A percentile compares a stretch with the other conserved stretches of the same genome.
phyloP scores from a whole-genome alignment of 2,888 invertebrate species.

The Tenthredo distinguenda region DNA sequence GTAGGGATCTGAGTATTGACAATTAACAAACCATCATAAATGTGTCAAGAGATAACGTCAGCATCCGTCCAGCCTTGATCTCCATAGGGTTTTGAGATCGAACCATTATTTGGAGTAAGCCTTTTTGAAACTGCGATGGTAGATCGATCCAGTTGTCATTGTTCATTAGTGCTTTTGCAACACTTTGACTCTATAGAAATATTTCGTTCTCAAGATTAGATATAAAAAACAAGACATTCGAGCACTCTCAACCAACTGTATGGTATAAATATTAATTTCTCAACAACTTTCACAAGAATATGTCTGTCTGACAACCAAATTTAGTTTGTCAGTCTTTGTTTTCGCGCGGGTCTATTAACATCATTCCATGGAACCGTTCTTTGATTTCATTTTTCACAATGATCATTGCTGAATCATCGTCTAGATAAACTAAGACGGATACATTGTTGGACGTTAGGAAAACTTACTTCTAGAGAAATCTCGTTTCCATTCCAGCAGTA shows the following conservation, averaged over 20 bases:
- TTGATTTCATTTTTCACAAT: neutral
- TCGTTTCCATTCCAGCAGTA: constrained; percentile 31
- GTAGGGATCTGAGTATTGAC: neutral
- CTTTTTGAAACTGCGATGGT: neutral
- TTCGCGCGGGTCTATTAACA: too few species aligned
- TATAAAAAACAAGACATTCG: neutral
- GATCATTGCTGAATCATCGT: neutral
- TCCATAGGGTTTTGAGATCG: constrained; percentile 9
- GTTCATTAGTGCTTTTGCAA: neutral
- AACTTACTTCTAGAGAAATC: neutral
- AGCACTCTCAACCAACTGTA: neutral
- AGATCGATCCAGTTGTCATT: neutral
- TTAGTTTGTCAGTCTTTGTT: neutral
- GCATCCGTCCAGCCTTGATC: neutral
- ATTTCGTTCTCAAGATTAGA: neutral
- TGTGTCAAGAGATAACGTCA: neutral
- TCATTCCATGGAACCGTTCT: neutral
- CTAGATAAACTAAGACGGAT: neutral
- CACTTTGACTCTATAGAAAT: constrained; percentile 1
- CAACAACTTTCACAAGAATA: neutral
- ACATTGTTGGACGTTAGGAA: neutral
- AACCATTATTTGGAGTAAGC: neutral
- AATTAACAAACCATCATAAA: constrained; percentile 26
- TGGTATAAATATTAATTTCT: neutral
- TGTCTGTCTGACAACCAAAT: neutral